phyloP scores from a whole-genome alignment of 2,888 invertebrate species.

The Drosophila mulleri region DNA sequence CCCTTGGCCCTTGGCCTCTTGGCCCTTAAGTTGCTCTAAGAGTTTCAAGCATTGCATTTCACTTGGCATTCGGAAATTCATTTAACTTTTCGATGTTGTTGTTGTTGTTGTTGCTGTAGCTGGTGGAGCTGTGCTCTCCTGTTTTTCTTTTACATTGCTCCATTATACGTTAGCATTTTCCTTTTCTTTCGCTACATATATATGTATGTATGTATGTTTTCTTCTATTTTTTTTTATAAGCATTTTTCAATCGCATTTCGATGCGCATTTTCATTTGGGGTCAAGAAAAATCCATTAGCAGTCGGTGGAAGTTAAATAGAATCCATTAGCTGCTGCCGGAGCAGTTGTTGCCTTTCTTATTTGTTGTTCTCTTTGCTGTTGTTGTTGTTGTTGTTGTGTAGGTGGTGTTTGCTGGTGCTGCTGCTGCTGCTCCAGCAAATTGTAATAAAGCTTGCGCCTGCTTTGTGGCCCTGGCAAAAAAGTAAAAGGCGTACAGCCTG shows the following conservation, averaged over 20 bases:
- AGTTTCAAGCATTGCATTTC: conserved; percentile 42
- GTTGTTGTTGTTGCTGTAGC: conserved; percentile 38
- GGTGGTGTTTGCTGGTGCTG: conserved; percentile 32
- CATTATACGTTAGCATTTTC: conserved; percentile 61
- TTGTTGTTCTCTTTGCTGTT: conserved; percentile 31
- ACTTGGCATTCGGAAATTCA: conserved; percentile 59
- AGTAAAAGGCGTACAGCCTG: conserved; percentile 57
- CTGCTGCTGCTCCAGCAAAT: conserved; percentile 46
- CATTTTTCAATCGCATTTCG: conserved; percentile 79
- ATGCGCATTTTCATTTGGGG: conserved; percentile 83
- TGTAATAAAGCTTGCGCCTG: conserved; percentile 68
- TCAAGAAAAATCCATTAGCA: conserved; percentile 85
- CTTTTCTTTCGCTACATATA: conserved; percentile 34
- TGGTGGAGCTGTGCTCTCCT: conserved; percentile 14
- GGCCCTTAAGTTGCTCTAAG: neutral
- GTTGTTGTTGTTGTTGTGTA: conserved; percentile 24
- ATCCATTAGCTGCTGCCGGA: conserved; percentile 82
- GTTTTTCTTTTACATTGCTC: conserved; percentile 55
- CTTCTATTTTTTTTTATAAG: conserved; percentile 68
- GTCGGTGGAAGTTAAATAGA: conserved; percentile 84
- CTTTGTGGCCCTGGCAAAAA: conserved; percentile 37
- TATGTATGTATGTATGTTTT: neutral
- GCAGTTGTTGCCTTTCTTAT: conserved; percentile 56
- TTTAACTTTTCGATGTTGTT: conserved; percentile 38
- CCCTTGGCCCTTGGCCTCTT: neutral